phyloP scores from a whole-genome alignment of 2,888 invertebrate genomes.

The Notodonta ziczac region DNA sequence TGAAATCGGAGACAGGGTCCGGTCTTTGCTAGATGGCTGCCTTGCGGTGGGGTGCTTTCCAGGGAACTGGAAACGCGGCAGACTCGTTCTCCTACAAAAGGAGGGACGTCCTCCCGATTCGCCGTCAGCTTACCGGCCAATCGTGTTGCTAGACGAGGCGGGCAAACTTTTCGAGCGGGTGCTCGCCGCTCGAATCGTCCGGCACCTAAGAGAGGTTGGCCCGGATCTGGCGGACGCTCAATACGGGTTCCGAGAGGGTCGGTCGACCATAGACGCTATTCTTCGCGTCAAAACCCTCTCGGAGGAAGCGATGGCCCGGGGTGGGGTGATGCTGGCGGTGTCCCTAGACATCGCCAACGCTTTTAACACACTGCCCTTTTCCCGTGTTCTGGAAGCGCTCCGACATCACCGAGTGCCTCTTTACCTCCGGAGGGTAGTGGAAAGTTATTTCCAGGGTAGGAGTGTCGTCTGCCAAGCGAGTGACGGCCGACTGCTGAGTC shows the following conservation, averaged over 20 bases:
- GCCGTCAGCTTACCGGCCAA: slow-evolving; percentile 17
- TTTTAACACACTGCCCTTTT: slow-evolving; percentile 35
- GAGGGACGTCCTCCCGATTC: slow-evolving; percentile 12
- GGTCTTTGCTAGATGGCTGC: neutral
- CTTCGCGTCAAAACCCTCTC: slow-evolving; percentile 5
- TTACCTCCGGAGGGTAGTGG: slow-evolving; percentile 17
- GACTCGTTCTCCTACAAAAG: slow-evolving; percentile 16
- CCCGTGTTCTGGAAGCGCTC: slow-evolving; percentile 30
- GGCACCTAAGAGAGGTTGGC: slow-evolving; percentile 1
- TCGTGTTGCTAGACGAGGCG: slow-evolving; percentile 21
- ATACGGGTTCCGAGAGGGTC: slow-evolving; percentile 15
- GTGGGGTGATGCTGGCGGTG: slow-evolving; percentile 26
- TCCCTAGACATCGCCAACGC: slow-evolving; percentile 35
- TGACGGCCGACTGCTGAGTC: neutral
- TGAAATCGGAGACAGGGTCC: neutral
- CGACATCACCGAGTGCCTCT: slow-evolving; percentile 24
- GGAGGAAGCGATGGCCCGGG: slow-evolving; percentile 14
- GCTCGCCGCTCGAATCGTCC: neutral
- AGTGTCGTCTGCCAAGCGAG: neutral
- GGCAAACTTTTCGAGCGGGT: slow-evolving; percentile 11
- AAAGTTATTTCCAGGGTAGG: slow-evolving; percentile 14
- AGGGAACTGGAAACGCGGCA: slow-evolving; percentile 7
- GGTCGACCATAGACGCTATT: slow-evolving; percentile 18
- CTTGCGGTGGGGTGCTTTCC: slow-evolving; percentile 7
- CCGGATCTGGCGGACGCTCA: slow-evolving; percentile 10